These are phyloP conservation scores for Ptychadena robeensis DNA, from an alignment of 2,797 vertebrate species.

Conservation along the genomic window DNA sequence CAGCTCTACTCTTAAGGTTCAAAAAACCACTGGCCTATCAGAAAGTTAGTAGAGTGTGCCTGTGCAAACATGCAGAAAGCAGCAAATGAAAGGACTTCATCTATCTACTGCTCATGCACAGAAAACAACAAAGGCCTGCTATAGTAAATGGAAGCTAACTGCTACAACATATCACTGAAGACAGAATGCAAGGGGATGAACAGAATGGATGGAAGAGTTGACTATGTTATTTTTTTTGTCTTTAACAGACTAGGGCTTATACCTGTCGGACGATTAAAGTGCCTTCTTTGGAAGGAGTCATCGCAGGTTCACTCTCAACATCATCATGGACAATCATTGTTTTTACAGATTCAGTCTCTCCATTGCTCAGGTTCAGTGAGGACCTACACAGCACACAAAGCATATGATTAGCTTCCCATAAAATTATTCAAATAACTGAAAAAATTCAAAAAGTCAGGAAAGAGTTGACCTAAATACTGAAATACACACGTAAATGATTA, in stretches of 20 bases:
- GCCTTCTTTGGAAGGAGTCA: conserved; percentile 94
- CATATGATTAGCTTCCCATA: background rate
- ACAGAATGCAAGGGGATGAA: conserved; percentile 72
- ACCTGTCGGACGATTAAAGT: conserved; percentile 96
- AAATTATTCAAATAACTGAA: background rate
- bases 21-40: conserved; percentile 41
- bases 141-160: conserved; percentile 61
- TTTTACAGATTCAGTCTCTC: conserved; percentile 93
- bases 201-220: conserved; percentile 78
- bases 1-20: conserved; percentile 23
- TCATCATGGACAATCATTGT: conserved; percentile 95
- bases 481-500: background rate
- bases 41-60: conserved; percentile 67
- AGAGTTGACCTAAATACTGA: too few relatives aligned
- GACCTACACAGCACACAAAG: conserved; percentile 68
- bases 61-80: conserved; percentile 73
- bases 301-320: conserved; percentile 88
- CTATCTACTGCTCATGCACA: conserved; percentile 68
- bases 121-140: conserved; percentile 64
- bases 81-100: conserved; percentile 67
- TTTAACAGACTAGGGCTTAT: conserved; percentile 65
- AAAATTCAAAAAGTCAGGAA: background rate
- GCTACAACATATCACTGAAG: conserved; percentile 70
- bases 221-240: conserved; percentile 71
- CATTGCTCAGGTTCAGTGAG: conserved; percentile 90